Evolutionary conservation across 2,113 vertebrate species (phyloP).

Genomic region (Lipotes vexillifer): DNA sequence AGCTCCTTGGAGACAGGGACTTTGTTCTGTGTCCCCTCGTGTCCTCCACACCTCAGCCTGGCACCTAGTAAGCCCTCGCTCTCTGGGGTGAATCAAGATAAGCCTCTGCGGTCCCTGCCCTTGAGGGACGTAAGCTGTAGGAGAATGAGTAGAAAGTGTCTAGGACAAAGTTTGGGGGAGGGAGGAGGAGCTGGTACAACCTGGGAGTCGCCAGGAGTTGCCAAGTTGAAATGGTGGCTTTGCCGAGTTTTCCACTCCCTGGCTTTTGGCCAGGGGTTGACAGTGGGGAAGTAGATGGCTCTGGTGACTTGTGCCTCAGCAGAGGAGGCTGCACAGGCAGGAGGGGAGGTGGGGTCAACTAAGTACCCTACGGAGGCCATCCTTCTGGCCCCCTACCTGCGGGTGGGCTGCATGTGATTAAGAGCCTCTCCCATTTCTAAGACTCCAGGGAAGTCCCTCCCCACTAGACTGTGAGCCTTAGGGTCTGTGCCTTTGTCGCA

Average conservation of each 20-base stretch:
- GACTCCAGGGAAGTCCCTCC: background rate
- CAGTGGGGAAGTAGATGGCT: background rate
- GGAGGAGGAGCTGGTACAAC: background rate
- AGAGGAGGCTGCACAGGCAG: background rate
- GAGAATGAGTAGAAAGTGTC: background rate
- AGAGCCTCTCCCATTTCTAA: slow-evolving; percentile 64
- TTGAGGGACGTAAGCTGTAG: background rate
- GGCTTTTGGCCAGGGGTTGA: background rate
- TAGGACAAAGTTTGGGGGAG: background rate
- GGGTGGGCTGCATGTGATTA: background rate
- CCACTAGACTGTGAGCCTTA: slow-evolving; percentile 61
- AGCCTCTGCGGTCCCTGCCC: background rate
- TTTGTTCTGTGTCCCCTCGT: background rate
- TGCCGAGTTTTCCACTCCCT: background rate
- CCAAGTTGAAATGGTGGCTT: background rate
- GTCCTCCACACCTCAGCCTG: background rate
- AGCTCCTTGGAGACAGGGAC: background rate
- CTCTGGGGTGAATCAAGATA: background rate
- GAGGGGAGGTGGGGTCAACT: no score
- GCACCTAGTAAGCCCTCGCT: background rate
- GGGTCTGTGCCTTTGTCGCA: background rate
- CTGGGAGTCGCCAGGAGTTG: background rate
- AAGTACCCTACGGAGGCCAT: background rate
- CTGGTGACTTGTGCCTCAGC: background rate
- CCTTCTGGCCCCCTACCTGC: background rate